Percentiles rank a stretch among this genome's conserved stretches.
These are phyloP conservation scores for Aricia artaxerxes DNA, from an alignment of 2,888 invertebrate species.

Conservation along the genomic window DNA sequence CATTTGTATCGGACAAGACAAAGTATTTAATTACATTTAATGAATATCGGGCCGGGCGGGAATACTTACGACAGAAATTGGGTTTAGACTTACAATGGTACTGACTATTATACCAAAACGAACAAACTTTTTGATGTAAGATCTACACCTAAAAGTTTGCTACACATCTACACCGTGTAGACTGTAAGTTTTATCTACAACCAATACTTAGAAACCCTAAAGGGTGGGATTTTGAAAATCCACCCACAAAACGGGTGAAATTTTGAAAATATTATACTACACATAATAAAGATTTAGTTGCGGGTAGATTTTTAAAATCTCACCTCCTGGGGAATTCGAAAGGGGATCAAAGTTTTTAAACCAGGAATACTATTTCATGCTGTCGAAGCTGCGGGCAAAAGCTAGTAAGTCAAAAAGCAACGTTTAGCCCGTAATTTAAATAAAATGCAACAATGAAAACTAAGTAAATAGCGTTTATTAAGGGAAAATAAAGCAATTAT, in stretches of 20 bases:
- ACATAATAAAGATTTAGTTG: no score
- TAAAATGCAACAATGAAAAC: no score
- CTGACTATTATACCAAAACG: slow-evolving; percentile 35
- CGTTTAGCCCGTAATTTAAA: no score
- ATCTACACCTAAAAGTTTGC: no score
- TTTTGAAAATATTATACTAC: no score
- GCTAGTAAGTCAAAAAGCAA: no score
- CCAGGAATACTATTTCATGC: no score
- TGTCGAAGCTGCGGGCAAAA: no score
- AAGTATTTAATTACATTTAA: slow-evolving; percentile 25
- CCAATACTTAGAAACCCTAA: no score
- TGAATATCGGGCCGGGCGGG: neutral
- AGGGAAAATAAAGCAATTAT: slow-evolving; percentile 9
- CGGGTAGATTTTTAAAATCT: neutral
- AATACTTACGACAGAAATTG: slow-evolving; percentile 38
- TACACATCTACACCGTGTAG: neutral
- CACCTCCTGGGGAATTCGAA: neutral
- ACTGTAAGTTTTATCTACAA: neutral
- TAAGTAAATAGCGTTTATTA: neutral
- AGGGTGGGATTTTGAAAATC: no score
- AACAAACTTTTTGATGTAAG: neutral
- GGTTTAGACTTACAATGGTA: slow-evolving; percentile 40
- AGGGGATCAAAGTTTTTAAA: no score
- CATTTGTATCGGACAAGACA: neutral
- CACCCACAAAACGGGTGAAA: no score